Evolutionary conservation across 1,140 invertebrate genomes (phyloP).

Genomic region (Medauroidea extradentata): DNA sequence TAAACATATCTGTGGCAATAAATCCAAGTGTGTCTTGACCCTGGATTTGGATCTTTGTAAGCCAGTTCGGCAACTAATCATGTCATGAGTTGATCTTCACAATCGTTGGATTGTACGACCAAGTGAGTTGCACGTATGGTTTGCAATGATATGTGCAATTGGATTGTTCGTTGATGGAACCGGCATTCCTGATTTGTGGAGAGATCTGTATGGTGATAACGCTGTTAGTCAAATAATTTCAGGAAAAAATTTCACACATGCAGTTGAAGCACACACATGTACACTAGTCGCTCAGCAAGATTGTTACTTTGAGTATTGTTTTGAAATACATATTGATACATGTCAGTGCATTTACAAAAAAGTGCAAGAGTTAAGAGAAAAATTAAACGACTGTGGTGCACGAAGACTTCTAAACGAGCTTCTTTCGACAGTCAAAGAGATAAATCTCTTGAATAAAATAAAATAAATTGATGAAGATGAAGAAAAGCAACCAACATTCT

Average conservation of each 20-base stretch:
- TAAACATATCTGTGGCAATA: constrained; percentile 1
- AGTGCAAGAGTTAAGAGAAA: constrained; percentile 5
- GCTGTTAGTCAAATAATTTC: not conserved
- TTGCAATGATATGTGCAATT: constrained; percentile 1
- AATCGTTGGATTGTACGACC: not conserved
- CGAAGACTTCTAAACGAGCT: not conserved
- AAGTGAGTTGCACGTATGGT: constrained; percentile 3
- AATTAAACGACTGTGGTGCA: not conserved
- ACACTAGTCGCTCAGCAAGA: constrained; percentile 2
- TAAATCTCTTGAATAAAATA: not conserved
- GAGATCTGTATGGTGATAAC: not conserved
- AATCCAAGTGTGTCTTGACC: not conserved
- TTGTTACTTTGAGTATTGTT: constrained; percentile 7
- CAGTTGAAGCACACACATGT: constrained; percentile 3
- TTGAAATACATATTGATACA: not conserved
- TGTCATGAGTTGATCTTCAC: not conserved
- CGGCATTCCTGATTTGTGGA: constrained; percentile 6
- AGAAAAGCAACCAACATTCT: constrained; percentile 2
- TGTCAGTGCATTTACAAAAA: not conserved
- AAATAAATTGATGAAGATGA: constrained; percentile 2
- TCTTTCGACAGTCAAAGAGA: not conserved
- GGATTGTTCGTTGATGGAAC: constrained; percentile 4
- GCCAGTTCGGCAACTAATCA: constrained; percentile 4
- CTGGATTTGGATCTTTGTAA: not conserved
- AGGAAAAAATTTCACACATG: not conserved